phyloP scores from a whole-genome alignment of 2,888 invertebrate genomes.

The Notocelia uddmanniana region DNA sequence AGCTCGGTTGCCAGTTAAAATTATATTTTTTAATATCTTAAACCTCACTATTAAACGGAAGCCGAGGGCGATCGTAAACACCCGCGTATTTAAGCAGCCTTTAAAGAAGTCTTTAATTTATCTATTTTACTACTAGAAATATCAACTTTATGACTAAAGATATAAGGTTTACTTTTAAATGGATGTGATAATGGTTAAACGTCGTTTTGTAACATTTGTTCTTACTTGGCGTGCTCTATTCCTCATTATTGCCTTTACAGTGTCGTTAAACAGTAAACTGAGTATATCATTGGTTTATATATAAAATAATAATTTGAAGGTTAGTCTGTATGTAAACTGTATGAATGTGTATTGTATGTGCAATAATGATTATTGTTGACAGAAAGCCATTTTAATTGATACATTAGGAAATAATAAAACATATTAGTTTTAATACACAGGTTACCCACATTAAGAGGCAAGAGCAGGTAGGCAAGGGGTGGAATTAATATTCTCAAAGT shows the following conservation, averaged over 20 bases:
- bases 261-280: constrained; percentile 56
- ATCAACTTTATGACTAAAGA: not conserved
- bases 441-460: no score
- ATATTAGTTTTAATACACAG: no score
- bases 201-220: not conserved
- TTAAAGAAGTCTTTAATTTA: constrained; percentile 23
- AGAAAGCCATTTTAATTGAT: no score
- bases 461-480: no score
- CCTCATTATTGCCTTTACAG: constrained; percentile 59
- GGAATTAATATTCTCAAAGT: no score
- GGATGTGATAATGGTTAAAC: not conserved
- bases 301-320: not conserved
- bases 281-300: constrained; percentile 46
- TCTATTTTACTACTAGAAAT: not conserved
- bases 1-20: not conserved
- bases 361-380: no score
- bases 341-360: no score
- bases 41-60: constrained; percentile 52
- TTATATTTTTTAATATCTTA: constrained; percentile 29
- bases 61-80: constrained; percentile 48
- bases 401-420: no score
- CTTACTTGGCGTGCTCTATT: constrained; percentile 51
- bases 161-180: not conserved
- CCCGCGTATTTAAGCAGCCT: constrained; percentile 23
- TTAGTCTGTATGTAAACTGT: constrained; percentile 20